Base-by-base conservation (phyloP, 2,113 vertebrate species). In the Bettongia penicillata region DNA sequence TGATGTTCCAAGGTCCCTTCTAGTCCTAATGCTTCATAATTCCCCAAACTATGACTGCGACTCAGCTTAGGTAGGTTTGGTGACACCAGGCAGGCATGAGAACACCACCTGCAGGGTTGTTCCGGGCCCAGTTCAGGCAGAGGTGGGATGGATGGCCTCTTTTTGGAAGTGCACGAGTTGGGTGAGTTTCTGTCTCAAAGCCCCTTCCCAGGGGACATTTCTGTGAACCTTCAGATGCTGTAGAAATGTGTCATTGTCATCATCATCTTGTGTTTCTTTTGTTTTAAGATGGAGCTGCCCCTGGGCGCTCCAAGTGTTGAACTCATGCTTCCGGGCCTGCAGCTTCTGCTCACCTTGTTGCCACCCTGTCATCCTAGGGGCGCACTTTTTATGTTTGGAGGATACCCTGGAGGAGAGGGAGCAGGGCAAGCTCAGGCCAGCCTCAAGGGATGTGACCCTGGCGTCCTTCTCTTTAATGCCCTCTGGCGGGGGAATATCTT, bases 161-260 rank as follows among this genome's bases (percentile, higher is more conserved):
- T 37, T 93, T 91, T 22, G 93, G 95, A 96, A 97, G 96, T 97
- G 94, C 98, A 97, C 96, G 98, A 98, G 97, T 97, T 98, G 97
- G 95, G 91, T 96, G 94, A 89, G 97, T 90, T 93, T 97, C 97
- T 97, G 92, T 96, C 95, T 97, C 97, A 47, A 61, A 97, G 97
- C 95, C 91, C 92, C 28, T 51, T 51, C 90, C 51, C 47, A 47
- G 92, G 57, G 90, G 37, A 77, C 61, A 84, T n/a, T 77, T 77
- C 19, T 22, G 31, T n/a, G 68, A n/a, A 77, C 37, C 68, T 77
- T n/a, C 37, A 77, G 37, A n/a, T 1, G 4, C 61, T 84, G 22
- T 84, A 43, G 68, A 84, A 84, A 43, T 43, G 61, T 84, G n/a
- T 43, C 68, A 43, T 43, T 92, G 37, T n/a, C 96, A 55, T 96